Evolutionary conservation across 2,888 invertebrate species (phyloP), one percentile per base, ranked within the genome.

Genomic region (Spodoptera littoralis): DNA sequence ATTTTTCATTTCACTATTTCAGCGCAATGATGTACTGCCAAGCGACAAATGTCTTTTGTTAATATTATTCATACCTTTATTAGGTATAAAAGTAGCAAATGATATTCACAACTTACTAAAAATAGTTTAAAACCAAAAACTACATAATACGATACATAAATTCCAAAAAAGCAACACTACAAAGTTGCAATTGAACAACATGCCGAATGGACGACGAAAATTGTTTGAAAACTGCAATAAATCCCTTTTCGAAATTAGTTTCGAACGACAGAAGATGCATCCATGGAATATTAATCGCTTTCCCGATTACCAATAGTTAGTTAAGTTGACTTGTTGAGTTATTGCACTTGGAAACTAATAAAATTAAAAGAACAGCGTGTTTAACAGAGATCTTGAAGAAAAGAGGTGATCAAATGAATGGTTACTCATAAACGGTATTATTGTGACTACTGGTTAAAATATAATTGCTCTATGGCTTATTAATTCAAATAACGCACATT

Each of bases 251-350:
- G 80, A 86, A 89, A 90, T 90, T 90, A 88, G 88, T 89, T 90
- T 88, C 82, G 85, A 84, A 84, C 81, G 85, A 88, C 87, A 84
- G 86, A 86, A 87, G 81, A 88, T 85, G 88, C 86, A 89, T 89
- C 88, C 84, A 73, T 73, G 75, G 84, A 84, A 83, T 84, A 89
- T 88, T 89, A 87, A 90, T 90, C 82, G 89, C 84, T 85, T 84
- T 84, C 9, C 80, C 88, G 84, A 89, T 89, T 84, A 88, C 85
- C 85, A 81, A 86, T 88, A 88, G 87, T 88, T 88, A 69, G 78
- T 75, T 69, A 83, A 86, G 82, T 85, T 82, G 84, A 87, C 86
- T 85, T 85, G 76, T 84, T 88, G 88, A 90, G 80, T 88, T 87
- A 89, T 85, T 76, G 84, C 82, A 81, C 82, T 87, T 86, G 57